phyloP scores from a whole-genome alignment of 2,888 invertebrate genomes.

The Plemyria rubiginata region DNA sequence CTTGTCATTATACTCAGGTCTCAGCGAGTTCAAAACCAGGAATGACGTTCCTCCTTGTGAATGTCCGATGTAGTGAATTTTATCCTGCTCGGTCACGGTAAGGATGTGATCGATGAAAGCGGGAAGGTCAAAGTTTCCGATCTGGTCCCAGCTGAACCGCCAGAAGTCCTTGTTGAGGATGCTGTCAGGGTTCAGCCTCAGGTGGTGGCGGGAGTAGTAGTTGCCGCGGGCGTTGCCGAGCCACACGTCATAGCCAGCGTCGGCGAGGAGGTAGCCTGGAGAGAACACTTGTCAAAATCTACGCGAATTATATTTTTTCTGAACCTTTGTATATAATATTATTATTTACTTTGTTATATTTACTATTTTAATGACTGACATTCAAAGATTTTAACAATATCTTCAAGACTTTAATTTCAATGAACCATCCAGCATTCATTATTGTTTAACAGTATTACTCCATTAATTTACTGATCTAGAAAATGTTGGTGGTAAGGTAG shows the following conservation, averaged over 20 bases:
- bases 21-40: conserved; percentile 64
- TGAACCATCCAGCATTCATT: too few relatives aligned
- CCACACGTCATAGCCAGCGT: conserved; percentile 90
- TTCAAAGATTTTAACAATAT: too few relatives aligned
- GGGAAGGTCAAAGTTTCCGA: conserved; percentile 61
- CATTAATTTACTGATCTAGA: too few relatives aligned
- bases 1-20: conserved; percentile 65
- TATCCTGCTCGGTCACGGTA: conserved; percentile 49
- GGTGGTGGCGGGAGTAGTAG: conserved; percentile 79
- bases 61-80: conserved; percentile 66
- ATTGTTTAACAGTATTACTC: too few relatives aligned
- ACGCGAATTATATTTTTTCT: not conserved
- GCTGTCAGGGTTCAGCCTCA: conserved; percentile 50
- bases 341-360: too few relatives aligned
- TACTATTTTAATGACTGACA: too few relatives aligned
- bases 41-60: conserved; percentile 72
- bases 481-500: too few relatives aligned
- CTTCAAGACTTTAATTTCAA: too few relatives aligned
- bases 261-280: conserved; percentile 79
- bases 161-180: conserved; percentile 55
- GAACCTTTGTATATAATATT: too few relatives aligned
- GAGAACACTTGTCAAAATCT: not conserved
- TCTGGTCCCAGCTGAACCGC: conserved; percentile 69
- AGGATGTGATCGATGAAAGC: conserved; percentile 60
- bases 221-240: conserved; percentile 91